These are phyloP conservation scores for Seriola rivoliana DNA, from an alignment of 2,113 vertebrate species.

Conservation along the genomic window DNA sequence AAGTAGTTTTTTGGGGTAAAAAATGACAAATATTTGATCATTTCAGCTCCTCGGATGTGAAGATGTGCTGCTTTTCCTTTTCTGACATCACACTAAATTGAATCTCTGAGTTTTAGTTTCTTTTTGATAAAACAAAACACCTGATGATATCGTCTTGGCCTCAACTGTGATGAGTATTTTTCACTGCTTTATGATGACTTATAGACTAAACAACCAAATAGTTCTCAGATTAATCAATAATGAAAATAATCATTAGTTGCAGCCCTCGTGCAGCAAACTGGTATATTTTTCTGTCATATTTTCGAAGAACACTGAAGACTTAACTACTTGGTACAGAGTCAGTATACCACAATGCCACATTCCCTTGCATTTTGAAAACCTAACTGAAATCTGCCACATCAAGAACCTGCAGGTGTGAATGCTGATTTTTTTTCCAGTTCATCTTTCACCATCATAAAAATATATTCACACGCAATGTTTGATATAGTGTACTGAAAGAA, in stretches of 20 bases:
- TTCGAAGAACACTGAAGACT: background rate
- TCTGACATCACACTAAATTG: no score
- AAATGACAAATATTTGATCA: no score
- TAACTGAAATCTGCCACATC: background rate
- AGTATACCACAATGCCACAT: background rate
- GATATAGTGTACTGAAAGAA: no score
- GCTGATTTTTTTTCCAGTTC: background rate
- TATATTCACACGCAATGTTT: no score
- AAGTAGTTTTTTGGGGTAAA: no score
- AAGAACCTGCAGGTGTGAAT: background rate
- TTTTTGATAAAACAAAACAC: background rate
- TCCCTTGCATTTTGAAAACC: background rate
- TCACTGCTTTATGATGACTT: background rate
- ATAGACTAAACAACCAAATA: background rate
- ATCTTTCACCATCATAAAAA: background rate
- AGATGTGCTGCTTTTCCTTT: no score
- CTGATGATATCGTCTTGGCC: background rate
- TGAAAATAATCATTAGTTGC: no score
- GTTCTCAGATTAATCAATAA: no score
- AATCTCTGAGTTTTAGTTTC: background rate
- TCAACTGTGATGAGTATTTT: no score
- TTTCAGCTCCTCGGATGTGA: no score
- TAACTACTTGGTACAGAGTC: no score
- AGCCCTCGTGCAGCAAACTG: no score
- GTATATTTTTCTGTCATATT: background rate